These are phyloP conservation scores for Holacanthella duospinosa DNA, from an alignment of 2,888 invertebrate species.

Conservation along the genomic window DNA sequence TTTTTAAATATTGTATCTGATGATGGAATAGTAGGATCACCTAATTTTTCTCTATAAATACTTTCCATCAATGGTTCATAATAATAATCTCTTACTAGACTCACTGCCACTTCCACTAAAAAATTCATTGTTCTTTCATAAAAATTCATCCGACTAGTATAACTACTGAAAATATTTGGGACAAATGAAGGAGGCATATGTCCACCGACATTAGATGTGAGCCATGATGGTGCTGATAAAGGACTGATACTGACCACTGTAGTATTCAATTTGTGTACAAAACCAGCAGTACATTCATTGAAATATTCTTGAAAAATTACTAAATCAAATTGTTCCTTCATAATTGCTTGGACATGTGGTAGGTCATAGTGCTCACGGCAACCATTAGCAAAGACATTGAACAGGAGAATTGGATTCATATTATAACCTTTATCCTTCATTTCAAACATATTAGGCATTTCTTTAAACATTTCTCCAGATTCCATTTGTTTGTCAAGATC, in stretches of 20 bases:
- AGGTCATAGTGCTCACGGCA: conserved; percentile 22
- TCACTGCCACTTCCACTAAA: not conserved
- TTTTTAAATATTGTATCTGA: conserved; percentile 31
- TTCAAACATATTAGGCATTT: conserved; percentile 14
- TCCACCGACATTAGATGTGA: not conserved
- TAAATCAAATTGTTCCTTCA: conserved; percentile 37
- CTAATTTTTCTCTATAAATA: conserved; percentile 5
- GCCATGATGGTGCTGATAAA: not conserved
- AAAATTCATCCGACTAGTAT: conserved; percentile 13
- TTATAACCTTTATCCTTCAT: conserved; percentile 12
- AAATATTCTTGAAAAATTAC: conserved; percentile 37
- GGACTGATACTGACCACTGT: conserved; percentile 7
- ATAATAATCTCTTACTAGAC: not conserved
- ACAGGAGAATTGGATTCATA: conserved; percentile 12
- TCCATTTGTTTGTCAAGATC: conserved; percentile 13
- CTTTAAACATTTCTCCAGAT: not conserved
- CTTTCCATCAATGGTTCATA: conserved; percentile 8
- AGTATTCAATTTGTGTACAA: conserved; percentile 11
- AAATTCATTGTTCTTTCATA: conserved; percentile 11
- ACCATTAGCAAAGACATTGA: conserved; percentile 7
- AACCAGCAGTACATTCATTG: conserved; percentile 17
- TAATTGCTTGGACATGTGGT: conserved; percentile 15
- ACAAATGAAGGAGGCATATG: conserved; percentile 18
- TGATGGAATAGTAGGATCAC: conserved; percentile 23
- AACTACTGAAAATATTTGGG: not conserved